These are phyloP conservation scores for Whitmania pigra DNA, from an alignment of 1,140 invertebrate species.

Conservation along the genomic window DNA sequence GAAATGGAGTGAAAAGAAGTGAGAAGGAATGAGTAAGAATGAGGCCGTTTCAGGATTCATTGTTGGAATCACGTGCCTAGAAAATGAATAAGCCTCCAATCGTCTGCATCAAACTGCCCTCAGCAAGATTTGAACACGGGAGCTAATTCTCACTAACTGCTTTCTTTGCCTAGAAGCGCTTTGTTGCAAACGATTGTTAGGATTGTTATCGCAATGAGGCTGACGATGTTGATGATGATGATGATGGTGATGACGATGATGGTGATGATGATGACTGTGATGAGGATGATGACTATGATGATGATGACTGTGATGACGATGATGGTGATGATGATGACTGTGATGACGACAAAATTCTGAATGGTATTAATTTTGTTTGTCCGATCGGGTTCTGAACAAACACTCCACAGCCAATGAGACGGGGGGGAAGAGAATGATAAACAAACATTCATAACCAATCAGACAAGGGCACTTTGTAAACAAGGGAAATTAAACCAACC, in stretches of 20 bases:
- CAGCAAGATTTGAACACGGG: too few species aligned
- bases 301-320: slow-evolving; percentile 15
- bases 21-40: too few species aligned
- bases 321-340: background rate
- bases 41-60: too few species aligned
- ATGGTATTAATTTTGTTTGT: background rate
- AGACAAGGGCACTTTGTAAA: too few species aligned
- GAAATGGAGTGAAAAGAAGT: too few species aligned
- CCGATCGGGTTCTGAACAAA: background rate
- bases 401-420: background rate
- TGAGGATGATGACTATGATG: slow-evolving; percentile 18
- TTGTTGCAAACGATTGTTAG: slow-evolving; percentile 18
- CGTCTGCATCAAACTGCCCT: too few species aligned
- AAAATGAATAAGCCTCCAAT: too few species aligned
- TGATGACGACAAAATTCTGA: too few species aligned
- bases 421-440: background rate
- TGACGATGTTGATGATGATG: slow-evolving; percentile 16
- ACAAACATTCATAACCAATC: background rate
- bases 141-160: too few species aligned
- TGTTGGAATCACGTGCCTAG: too few species aligned
- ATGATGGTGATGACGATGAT: slow-evolving; percentile 12
- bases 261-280: slow-evolving; percentile 19
- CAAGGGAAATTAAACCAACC: background rate
- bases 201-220: slow-evolving; percentile 12
- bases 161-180: background rate